phyloP scores from a whole-genome alignment of 2,888 invertebrate species.

The Kuschelorhynchus macadamiae region DNA sequence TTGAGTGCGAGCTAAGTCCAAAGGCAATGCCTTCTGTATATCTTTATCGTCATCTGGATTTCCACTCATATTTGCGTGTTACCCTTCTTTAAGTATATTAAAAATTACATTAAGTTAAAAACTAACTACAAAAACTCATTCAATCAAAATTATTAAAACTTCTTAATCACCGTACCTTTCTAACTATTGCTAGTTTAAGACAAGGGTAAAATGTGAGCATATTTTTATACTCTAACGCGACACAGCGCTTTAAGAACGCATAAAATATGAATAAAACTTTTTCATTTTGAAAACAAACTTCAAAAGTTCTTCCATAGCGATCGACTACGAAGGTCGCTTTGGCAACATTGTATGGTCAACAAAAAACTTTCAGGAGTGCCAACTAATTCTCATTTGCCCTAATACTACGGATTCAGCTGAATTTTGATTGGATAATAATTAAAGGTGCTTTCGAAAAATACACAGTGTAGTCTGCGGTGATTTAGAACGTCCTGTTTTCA shows the following conservation, averaged over 20 bases:
- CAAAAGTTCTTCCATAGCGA: constrained; percentile 47
- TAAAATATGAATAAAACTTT: constrained; percentile 6
- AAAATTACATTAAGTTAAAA: constrained; percentile 9
- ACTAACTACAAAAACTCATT: neutral
- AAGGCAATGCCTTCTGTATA: constrained; percentile 72
- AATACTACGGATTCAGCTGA: neutral
- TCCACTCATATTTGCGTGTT: constrained; percentile 64
- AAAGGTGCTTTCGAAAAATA: too few species aligned
- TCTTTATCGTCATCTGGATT: constrained; percentile 72
- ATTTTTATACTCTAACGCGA: neutral
- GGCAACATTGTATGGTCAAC: constrained; percentile 33
- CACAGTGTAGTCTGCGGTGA: too few species aligned
- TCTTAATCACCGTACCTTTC: neutral
- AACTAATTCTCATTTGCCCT: neutral
- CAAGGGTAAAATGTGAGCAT: neutral
- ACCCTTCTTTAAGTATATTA: neutral
- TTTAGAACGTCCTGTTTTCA: too few species aligned
- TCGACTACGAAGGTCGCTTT: constrained; percentile 25
- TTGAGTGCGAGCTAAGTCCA: constrained; percentile 71
- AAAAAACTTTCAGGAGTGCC: neutral
- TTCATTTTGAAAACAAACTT: constrained; percentile 47
- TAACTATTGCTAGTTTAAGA: neutral
- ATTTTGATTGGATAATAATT: too few species aligned
- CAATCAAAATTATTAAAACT: neutral
- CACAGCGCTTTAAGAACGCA: neutral